A percentile compares a stretch with the other conserved stretches of the same genome.
Conservation (phyloP, 2,888 invertebrate genomes). For the Caenorhabditis angaria region DNA sequence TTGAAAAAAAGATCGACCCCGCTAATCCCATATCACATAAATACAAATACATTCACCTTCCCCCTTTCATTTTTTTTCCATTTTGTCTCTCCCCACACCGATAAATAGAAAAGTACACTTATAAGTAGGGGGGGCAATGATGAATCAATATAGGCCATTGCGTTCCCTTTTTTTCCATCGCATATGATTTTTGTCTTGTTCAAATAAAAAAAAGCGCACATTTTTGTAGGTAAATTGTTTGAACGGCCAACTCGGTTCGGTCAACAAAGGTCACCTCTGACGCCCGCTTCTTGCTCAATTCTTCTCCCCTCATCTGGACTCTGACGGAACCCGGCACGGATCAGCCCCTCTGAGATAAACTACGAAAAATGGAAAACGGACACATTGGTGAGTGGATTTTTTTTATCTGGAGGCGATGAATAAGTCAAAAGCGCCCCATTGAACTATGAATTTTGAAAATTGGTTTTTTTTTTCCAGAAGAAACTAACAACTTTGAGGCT, state of each 20-base stretch:
- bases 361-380: conserved; percentile 58
- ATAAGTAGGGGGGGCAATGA: background rate
- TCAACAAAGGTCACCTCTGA: conserved; percentile 39
- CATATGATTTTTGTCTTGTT: conserved; percentile 14
- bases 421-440: background rate
- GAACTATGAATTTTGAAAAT: background rate
- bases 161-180: conserved; percentile 4
- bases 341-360: conserved; percentile 48
- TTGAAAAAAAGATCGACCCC: background rate
- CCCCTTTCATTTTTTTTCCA: background rate
- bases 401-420: background rate
- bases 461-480: conserved; percentile 20
- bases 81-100: conserved; percentile 9
- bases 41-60: background rate
- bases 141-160: background rate
- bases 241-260: conserved; percentile 31
- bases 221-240: conserved; percentile 43
- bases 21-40: conserved; percentile 2
- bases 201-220: conserved; percentile 12
- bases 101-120: background rate
- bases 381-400: conserved; percentile 33
- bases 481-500: conserved; percentile 24
- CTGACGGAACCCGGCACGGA: conserved; percentile 47
- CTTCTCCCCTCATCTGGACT: conserved; percentile 7
- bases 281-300: conserved; percentile 9